A percentile compares a stretch with the other conserved stretches of the same genome.
Evolutionary conservation across 2,113 vertebrate genomes (phyloP).

Genomic region (Enhydra lutris): DNA sequence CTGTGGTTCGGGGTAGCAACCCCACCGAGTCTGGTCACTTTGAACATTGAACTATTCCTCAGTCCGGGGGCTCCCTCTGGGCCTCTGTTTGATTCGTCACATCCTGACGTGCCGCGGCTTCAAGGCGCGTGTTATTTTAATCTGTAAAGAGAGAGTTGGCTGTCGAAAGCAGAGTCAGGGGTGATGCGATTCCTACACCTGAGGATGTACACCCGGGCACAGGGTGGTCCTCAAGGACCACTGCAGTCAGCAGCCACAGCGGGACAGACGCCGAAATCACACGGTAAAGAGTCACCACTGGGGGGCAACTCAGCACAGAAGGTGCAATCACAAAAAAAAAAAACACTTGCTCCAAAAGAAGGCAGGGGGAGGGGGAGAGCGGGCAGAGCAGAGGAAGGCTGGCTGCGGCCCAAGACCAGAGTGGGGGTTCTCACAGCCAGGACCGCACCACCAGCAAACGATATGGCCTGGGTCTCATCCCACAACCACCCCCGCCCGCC

Average conservation of each 20-base stretch:
- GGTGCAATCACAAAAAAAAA: not conserved
- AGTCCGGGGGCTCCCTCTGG: not conserved
- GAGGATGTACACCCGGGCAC: not conserved
- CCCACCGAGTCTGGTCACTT: not conserved
- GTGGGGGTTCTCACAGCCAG: not conserved
- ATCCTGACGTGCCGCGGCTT: rapidly evolving
- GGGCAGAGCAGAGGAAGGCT: not conserved
- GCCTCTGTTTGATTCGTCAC: not conserved
- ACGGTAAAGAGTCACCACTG: not conserved
- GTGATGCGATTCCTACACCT: too few species aligned
- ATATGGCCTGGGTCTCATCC: not conserved
- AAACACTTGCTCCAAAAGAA: not conserved
- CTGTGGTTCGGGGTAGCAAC: not conserved
- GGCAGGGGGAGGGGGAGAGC: not conserved
- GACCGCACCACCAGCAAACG: not conserved
- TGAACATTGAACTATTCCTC: not conserved
- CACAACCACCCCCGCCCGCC: too few species aligned
- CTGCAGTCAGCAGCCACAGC: not conserved
- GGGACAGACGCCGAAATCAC: rapidly evolving
- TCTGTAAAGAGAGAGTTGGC: not conserved
- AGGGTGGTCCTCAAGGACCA: rapidly evolving
- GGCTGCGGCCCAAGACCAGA: not conserved
- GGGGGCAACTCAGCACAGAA: not conserved
- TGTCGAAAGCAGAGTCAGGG: not conserved
- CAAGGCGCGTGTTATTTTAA: not conserved